Base-by-base conservation (phyloP, 2,113 vertebrate species). In the Bostrychus sinensis region DNA sequence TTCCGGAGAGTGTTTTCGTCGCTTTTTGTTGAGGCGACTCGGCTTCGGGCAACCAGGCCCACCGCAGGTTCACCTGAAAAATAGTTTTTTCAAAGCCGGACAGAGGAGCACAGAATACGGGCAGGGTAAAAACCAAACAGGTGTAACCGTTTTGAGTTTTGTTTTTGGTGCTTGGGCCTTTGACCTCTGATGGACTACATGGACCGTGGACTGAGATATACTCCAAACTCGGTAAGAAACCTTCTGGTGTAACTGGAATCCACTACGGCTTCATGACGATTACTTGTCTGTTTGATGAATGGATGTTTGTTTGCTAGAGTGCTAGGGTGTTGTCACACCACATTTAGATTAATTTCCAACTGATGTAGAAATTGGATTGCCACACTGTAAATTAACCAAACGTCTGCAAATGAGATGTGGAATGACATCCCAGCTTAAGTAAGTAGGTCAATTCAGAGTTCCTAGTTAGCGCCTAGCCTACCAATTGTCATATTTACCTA, bases 181-280 rank as follows among this genome's bases (percentile, higher is more conserved):
- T 55, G 38, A 41, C 0, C 26, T 19, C 8, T 32, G 25, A 92
- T 92, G 91, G 92, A 93, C 28, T 88, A 85, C 59, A 88, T 90
- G 78, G 78, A 89, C 62, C 81, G 82, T 36, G 90, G 87, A 36
- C 68, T 80, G 67, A 87, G 78, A 28, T 93, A 93, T 84, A 86
- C 78, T 4, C 89, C 91, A 0, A 77, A 76, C 5, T 3, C 61
- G 50, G 76, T 87, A 85, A 88, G 90, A 72, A 50, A 51, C 6
- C 12, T 16, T 28, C 17, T 22, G 10, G 4, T 34, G 5, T 1
- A 9, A n/a, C 4, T 11, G 25, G 20, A 13, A 25, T 26, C 23
- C 23, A 3, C 5, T 26, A 20, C 19, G 5, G 16, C 2, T 23
- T 46, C 43, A 25, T 6, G 20, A 48, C 11, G 45, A 48, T 20